Conservation (phyloP, 2,797 vertebrate species). For the Bradypodion pumilum region DNA sequence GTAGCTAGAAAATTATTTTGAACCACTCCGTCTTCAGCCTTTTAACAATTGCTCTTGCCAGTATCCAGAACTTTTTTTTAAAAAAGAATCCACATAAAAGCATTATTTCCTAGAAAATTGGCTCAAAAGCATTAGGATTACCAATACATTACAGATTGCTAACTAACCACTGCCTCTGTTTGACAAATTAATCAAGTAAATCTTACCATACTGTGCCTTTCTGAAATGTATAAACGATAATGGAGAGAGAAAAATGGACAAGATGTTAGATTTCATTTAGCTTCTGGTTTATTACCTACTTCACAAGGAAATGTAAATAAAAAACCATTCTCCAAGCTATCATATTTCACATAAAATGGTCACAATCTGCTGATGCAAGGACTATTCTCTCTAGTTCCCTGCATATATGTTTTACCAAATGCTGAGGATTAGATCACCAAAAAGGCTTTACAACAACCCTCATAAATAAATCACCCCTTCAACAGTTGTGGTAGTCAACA, state of each 20-base stretch:
- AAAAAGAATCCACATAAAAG: slow-evolving; percentile 10
- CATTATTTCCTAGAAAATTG: slow-evolving; percentile 38
- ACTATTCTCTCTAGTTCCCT: slow-evolving; percentile 17
- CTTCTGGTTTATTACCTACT: slow-evolving; percentile 48
- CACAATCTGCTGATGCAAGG: neutral
- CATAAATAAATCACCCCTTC: neutral
- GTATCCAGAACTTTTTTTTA: slow-evolving; percentile 39
- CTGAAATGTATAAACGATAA: slow-evolving; percentile 51
- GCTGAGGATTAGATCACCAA: slow-evolving; percentile 15
- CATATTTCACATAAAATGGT: slow-evolving; percentile 45
- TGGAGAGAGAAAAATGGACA: slow-evolving; percentile 44
- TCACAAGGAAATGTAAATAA: slow-evolving; percentile 53
- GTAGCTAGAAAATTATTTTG: slow-evolving; percentile 42
- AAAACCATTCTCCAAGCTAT: slow-evolving; percentile 16
- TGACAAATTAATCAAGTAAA: slow-evolving; percentile 60
- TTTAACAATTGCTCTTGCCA: slow-evolving; percentile 49
- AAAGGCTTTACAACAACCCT: slow-evolving; percentile 14
- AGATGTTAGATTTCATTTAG: slow-evolving; percentile 53
- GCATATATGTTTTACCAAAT: slow-evolving; percentile 28
- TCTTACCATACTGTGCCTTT: slow-evolving; percentile 39
- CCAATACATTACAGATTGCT: slow-evolving; percentile 36
- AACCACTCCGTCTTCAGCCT: slow-evolving; percentile 37
- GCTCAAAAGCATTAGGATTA: slow-evolving; percentile 44
- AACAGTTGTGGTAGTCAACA: slow-evolving; percentile 24
- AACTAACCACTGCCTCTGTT: slow-evolving; percentile 49